Evolutionary conservation across 53 echinoderm and acorn worm genomes (phyloP), one percentile per base, ranked within the genome.

Genomic region (Stichopus horrens): DNA sequence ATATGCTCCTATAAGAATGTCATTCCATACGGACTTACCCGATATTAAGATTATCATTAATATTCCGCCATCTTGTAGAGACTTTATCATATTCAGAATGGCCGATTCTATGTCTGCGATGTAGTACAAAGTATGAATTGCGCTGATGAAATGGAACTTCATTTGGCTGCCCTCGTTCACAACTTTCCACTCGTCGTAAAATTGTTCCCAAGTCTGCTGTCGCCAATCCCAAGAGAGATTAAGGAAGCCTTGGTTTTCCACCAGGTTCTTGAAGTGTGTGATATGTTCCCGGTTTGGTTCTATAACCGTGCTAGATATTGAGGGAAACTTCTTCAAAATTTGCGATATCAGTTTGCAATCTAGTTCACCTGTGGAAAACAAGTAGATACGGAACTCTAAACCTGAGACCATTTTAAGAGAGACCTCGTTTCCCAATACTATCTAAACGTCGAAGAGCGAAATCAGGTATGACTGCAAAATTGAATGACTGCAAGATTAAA

Each of bases 81-180:
- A 13, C 11, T 63, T 16, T 8, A 13, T 13, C 63, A 63, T 63
- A 63, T 63, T 63, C 63, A 63, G 10, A 5, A 63, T 16, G 16
- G 63, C 63, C 63, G 10, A 13, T 63, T 63, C 63, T 13, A 16
- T 16, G 22, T 96, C 93, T 11, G 90, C 86, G 6, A 54, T 90
- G 54, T 94, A 94, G 66, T 96, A 96, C 7, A 96, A 13, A 8
- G 92, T 91, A 59, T 96, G 93, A 7, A 96, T 55, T 21, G 96
- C 10, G 79, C 89, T 92, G 87, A 96, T 93, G 54, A 96, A 93
- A 58, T 96, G 94, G 77, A 75, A 91, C 66, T 91, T 91, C 5
- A 18, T 8, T 14, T 88, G 88, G 10, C 84, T 55, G 23, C 74
- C 63, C 14, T 90, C 71, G 6, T 59, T 22, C 37, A 37, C 37